phyloP scores from a whole-genome alignment of 2,797 vertebrate species.

The Eremophila alpestris region DNA sequence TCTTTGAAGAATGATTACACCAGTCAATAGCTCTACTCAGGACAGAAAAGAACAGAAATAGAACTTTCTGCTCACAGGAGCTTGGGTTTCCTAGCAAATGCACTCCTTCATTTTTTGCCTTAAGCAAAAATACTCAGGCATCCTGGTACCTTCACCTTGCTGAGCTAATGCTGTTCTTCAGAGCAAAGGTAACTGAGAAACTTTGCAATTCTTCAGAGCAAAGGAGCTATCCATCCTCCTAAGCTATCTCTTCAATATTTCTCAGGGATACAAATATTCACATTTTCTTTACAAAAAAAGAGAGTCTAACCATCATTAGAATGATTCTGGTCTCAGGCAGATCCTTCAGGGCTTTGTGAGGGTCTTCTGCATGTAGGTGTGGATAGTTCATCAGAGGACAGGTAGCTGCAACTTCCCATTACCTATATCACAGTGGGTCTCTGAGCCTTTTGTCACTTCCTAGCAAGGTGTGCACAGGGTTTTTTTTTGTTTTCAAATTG shows the following conservation, averaged over 20 bases:
- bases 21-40: not conserved
- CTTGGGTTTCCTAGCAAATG: not conserved
- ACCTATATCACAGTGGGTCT: not conserved
- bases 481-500: not conserved
- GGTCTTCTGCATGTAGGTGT: rapidly evolving
- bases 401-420: not conserved
- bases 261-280: not conserved
- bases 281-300: not conserved
- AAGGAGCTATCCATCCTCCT: not conserved
- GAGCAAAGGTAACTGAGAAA: not conserved
- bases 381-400: not conserved
- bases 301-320: not conserved
- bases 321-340: not conserved
- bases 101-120: not conserved
- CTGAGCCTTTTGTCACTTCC: not conserved
- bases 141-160: not conserved
- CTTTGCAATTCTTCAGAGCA: not conserved
- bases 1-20: constrained; percentile 10
- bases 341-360: not conserved
- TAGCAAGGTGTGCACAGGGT: not conserved
- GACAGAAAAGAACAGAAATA: not conserved
- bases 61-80: not conserved
- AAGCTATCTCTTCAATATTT: not conserved
- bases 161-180: not conserved
- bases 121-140: not conserved